A percentile compares a stretch with the other conserved stretches of the same genome.
Conservation (phyloP, 2,113 vertebrate genomes). For the Parotia lawesii region DNA sequence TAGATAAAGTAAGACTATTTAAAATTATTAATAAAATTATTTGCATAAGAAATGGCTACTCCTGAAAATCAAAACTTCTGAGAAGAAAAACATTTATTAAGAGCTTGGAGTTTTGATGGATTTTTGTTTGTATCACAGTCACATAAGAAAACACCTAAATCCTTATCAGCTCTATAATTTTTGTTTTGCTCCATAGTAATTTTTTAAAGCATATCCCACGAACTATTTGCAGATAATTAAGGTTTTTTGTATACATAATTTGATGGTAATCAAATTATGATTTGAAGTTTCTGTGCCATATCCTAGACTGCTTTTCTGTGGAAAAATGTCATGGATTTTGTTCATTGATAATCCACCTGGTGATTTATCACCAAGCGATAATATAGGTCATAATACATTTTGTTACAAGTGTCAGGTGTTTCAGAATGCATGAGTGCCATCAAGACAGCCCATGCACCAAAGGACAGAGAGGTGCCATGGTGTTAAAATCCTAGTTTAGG, state of each 20-base stretch:
- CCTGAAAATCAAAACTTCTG: neutral
- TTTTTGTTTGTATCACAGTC: neutral
- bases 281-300: neutral
- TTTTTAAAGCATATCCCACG: neutral
- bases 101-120: neutral
- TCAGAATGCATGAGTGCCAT: neutral
- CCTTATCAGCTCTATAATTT: accelerated
- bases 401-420: neutral
- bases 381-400: neutral
- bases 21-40: neutral
- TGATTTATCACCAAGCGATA: neutral
- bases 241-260: neutral
- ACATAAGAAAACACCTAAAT: neutral
- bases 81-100: neutral
- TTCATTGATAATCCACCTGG: neutral
- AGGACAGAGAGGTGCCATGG: neutral
- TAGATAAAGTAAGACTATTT: neutral
- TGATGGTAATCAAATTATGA: neutral
- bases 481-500: neutral
- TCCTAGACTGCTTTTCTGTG: neutral
- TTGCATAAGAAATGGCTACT: neutral
- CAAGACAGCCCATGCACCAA: neutral
- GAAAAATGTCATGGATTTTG: neutral
- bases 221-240: neutral
- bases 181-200: neutral